These are phyloP conservation scores for Propithecus deckenii DNA, from an alignment of 2,797 vertebrate species.

Conservation along the genomic window DNA sequence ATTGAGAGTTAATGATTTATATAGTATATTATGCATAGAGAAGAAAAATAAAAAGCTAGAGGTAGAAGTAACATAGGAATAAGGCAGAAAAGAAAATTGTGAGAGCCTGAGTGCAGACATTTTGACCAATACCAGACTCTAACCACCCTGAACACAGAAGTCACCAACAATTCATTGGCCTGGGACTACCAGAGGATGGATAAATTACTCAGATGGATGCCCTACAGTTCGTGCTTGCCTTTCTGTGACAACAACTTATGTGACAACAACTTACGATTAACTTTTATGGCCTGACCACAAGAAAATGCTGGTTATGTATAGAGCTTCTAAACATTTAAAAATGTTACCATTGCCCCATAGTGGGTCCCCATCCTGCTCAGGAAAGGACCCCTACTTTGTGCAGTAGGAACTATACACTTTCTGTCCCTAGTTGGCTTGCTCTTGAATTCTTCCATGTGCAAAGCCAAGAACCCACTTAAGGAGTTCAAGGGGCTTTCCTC, in stretches of 20 bases:
- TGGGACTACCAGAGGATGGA: background rate
- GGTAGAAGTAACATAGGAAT: background rate
- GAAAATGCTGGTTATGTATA: no score
- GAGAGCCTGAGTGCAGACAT: background rate
- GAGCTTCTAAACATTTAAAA: no score
- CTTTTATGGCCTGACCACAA: background rate
- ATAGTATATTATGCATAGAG: background rate
- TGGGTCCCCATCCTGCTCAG: background rate
- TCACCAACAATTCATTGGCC: background rate
- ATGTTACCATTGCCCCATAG: no score
- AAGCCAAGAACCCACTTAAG: background rate
- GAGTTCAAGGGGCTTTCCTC: background rate
- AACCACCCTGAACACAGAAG: background rate
- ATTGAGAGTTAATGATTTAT: background rate
- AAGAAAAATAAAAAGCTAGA: slow-evolving; percentile 2
- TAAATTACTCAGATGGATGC: background rate
- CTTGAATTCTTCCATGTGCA: background rate
- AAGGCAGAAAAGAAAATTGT: background rate
- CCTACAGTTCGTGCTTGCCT: background rate
- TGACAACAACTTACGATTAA: background rate
- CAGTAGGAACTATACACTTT: background rate
- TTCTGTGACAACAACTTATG: background rate
- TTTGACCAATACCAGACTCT: background rate
- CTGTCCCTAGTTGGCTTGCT: background rate
- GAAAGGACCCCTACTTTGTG: background rate